phyloP scores from a whole-genome alignment of 37 sponge, comb jelly and placozoan genomes.

The Dysidea cf. avara region DNA sequence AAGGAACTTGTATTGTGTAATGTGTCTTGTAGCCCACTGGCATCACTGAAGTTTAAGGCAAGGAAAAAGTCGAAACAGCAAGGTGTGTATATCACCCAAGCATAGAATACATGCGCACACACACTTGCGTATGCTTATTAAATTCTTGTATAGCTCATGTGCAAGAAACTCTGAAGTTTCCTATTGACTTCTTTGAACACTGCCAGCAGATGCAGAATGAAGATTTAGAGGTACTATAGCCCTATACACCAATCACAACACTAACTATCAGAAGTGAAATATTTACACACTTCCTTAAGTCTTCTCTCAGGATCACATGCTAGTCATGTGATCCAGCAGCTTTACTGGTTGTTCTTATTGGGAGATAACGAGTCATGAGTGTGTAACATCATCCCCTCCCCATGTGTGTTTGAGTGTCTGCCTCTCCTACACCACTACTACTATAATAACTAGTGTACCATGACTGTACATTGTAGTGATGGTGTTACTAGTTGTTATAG shows the following conservation, averaged over 20 bases:
- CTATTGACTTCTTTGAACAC: constrained; percentile 90
- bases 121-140: background rate
- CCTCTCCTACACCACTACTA: too few relatives aligned
- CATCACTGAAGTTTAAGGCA: constrained; percentile 20
- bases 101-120: too few relatives aligned
- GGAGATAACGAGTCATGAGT: constrained; percentile 83
- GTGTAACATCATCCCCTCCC: constrained; percentile 56
- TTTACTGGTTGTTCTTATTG: constrained; percentile 47
- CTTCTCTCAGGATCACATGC: constrained; percentile 52
- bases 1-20: too few relatives aligned
- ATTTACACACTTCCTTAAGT: constrained; percentile 77
- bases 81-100: too few relatives aligned
- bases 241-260: background rate
- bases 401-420: too few relatives aligned
- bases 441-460: background rate
- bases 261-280: background rate
- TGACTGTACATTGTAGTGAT: background rate
- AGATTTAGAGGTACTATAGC: constrained; percentile 62
- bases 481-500: background rate
- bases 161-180: constrained; percentile 56
- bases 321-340: constrained; percentile 29
- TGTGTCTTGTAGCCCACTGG: constrained; percentile 76
- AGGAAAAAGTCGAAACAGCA: constrained; percentile 15
- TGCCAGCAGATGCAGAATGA: constrained; percentile 36
- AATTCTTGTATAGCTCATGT: background rate